Evolutionary conservation across 2,113 vertebrate species (phyloP).

Genomic region (human (Homo sapiens)): DNA sequence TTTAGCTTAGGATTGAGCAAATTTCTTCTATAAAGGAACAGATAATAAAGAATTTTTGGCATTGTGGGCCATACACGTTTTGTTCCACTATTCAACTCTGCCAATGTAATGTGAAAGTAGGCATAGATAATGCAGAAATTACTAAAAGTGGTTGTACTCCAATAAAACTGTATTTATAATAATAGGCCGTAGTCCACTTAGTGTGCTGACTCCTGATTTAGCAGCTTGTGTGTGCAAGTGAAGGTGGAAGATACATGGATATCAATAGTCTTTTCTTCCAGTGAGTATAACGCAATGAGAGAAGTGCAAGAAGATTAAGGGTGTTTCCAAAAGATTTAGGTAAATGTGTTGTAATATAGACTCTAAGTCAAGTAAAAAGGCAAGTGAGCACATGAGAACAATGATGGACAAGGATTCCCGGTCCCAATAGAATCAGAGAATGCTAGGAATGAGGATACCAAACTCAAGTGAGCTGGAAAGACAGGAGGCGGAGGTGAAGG

Average conservation of each 20-base stretch:
- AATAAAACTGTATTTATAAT: constrained; percentile 2
- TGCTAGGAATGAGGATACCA: background rate
- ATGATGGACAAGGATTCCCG: background rate
- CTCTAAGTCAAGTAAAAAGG: background rate
- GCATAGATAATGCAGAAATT: background rate
- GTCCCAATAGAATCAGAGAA: background rate
- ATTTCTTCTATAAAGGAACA: background rate
- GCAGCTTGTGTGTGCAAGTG: background rate
- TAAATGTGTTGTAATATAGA: background rate
- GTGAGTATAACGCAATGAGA: background rate
- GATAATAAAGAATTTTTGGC: background rate
- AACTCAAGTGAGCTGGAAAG: background rate
- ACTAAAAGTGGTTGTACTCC: background rate
- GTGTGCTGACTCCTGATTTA: background rate
- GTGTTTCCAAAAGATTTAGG: background rate
- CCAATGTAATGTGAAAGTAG: background rate
- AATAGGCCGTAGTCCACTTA: background rate
- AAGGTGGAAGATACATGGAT: background rate
- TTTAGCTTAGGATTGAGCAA: background rate
- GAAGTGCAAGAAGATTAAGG: background rate
- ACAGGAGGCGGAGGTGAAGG: background rate
- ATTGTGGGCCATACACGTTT: background rate
- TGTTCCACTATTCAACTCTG: background rate
- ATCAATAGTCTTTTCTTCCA: background rate
- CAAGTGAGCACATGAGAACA: background rate